Evolutionary conservation across 2,888 invertebrate genomes (phyloP).

Genomic region (Listrodromus nycthemerus): DNA sequence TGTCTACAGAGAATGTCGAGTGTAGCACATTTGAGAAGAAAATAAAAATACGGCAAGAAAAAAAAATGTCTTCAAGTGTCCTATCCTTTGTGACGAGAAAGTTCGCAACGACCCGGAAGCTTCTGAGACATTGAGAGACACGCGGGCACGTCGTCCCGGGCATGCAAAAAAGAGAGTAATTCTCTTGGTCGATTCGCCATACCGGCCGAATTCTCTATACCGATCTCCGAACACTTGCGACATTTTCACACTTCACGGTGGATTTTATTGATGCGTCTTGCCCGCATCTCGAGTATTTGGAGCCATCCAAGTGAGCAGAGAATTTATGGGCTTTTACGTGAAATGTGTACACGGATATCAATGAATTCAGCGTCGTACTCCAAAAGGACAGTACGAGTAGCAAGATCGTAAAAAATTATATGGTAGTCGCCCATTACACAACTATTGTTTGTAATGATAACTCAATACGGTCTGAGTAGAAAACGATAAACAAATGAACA

Average conservation of each 20-base stretch:
- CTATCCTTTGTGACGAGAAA: constrained; percentile 65
- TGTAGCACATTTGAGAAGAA: background rate
- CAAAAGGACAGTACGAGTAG: background rate
- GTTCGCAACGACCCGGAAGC: constrained; percentile 65
- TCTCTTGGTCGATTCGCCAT: no score
- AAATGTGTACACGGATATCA: background rate
- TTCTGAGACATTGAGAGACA: constrained; percentile 29
- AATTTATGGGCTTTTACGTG: background rate
- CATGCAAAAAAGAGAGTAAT: constrained; percentile 36
- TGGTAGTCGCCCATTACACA: background rate
- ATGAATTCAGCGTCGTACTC: background rate
- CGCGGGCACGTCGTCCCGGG: constrained; percentile 33
- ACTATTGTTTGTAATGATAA: background rate
- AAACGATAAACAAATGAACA: no score
- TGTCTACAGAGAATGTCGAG: constrained; percentile 39
- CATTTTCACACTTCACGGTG: constrained; percentile 23
- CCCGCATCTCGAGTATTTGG: constrained; percentile 34
- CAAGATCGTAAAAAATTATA: background rate
- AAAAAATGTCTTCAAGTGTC: constrained; percentile 51
- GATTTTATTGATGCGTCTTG: constrained; percentile 12
- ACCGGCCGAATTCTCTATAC: no score
- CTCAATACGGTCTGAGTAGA: no score
- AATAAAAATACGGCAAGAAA: constrained; percentile 21
- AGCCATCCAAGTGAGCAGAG: background rate
- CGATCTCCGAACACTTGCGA: constrained; percentile 11